Conservation (phyloP, 1,140 invertebrate species). For the Zaprionus gabonicus region DNA sequence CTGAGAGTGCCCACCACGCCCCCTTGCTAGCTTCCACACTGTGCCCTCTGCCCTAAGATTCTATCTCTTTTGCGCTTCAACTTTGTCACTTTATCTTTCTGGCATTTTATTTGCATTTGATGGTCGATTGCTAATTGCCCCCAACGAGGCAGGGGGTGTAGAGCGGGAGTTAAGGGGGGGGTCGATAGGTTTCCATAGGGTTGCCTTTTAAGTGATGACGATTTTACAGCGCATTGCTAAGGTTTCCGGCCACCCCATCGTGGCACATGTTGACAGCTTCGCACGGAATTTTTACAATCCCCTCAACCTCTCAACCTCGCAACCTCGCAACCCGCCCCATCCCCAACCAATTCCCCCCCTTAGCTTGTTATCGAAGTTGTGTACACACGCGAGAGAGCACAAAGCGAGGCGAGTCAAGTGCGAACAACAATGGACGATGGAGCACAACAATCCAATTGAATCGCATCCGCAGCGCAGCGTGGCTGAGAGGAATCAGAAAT, state of each 20-base stretch:
- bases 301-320: background rate
- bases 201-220: slow-evolving; percentile 22
- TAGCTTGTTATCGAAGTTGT: slow-evolving; percentile 39
- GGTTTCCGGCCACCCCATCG: slow-evolving; percentile 37
- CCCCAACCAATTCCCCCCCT: too few relatives aligned
- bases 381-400: slow-evolving; percentile 36
- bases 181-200: background rate
- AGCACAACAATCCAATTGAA: slow-evolving; percentile 36
- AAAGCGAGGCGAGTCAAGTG: slow-evolving; percentile 27
- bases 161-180: background rate
- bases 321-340: too few relatives aligned
- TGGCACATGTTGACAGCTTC: slow-evolving; percentile 30
- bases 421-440: slow-evolving; percentile 32
- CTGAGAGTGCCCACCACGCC: slow-evolving; percentile 12
- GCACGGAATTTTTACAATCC: slow-evolving; percentile 23
- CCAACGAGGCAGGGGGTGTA: background rate
- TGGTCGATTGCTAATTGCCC: slow-evolving; percentile 47
- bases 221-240: slow-evolving; percentile 43
- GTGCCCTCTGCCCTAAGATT: background rate
- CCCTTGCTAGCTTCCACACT: background rate
- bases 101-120: slow-evolving; percentile 47
- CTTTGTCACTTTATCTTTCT: slow-evolving; percentile 16
- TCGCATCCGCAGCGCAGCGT: slow-evolving; percentile 18
- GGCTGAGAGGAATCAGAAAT: slow-evolving; percentile 45
- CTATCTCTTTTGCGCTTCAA: background rate